phyloP scores from a whole-genome alignment of 2,888 invertebrate genomes.

The Cheilosia vulpina region DNA sequence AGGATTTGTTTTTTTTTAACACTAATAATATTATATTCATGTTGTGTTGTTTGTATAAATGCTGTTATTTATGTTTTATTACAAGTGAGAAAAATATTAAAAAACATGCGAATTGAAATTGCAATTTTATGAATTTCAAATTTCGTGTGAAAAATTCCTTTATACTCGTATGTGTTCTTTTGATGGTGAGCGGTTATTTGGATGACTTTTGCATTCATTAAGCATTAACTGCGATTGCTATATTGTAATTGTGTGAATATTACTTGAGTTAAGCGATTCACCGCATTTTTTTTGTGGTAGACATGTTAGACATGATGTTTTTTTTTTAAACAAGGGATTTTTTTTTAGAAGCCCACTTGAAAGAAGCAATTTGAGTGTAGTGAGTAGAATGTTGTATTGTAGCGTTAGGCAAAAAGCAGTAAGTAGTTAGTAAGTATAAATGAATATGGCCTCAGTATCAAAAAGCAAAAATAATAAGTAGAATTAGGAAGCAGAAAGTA shows the following conservation, averaged over 20 bases:
- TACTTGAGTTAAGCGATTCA: background rate
- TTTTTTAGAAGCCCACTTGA: too few relatives aligned
- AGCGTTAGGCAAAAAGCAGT: too few relatives aligned
- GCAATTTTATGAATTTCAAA: constrained; percentile 2
- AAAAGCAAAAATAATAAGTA: too few relatives aligned
- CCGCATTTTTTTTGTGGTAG: background rate
- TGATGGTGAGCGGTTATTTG: background rate
- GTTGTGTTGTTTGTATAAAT: background rate
- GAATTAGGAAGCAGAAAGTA: too few relatives aligned
- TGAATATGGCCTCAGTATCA: too few relatives aligned
- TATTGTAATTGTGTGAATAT: background rate
- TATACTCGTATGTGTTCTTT: background rate
- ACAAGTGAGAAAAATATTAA: background rate
- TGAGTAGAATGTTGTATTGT: too few relatives aligned
- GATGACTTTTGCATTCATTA: background rate
- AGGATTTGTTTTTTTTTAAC: background rate
- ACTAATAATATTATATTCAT: background rate
- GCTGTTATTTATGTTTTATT: background rate
- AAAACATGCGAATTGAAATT: constrained; percentile 1
- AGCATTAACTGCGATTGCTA: background rate
- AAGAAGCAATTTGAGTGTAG: too few relatives aligned
- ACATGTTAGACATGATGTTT: too few relatives aligned
- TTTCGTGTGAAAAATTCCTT: background rate
- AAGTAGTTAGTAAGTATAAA: too few relatives aligned
- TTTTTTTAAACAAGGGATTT: too few relatives aligned